Evolutionary conservation across 2,113 vertebrate genomes (phyloP), one percentile per base, ranked within the genome.

Genomic region (Myotis davidii): DNA sequence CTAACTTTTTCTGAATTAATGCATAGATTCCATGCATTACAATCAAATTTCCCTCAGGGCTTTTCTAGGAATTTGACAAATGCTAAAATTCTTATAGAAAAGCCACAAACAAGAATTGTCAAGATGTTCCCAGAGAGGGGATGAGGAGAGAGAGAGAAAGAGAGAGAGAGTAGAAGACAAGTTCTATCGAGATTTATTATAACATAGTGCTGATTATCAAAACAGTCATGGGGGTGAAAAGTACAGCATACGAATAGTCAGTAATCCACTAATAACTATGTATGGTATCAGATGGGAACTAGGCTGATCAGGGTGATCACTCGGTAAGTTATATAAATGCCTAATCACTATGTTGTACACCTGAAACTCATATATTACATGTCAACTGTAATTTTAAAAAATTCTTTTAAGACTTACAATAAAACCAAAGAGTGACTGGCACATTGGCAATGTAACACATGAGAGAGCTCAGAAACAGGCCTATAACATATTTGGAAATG

Each of bases 21-120:
- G 2, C 85, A 37, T 59, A 45, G 39, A 77, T 69, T 37, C 3
- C 20, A 61, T 61, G 14, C 12, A 70, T 64, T 84, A 21, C 11
- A 50, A 64, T 78, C 9, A 78, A 73, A 84, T 91, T 84, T 78
- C 17, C 45, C 42, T 34, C 39, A 84, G 17, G 20, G 0, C 54
- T 84, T 83, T 84, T 34, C 17, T 93, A 85, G 65, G 59, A 84
- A 88, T 34, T 18, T 79, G 50, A 61, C 25, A 90, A 93, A 72
- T 65, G 6, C 70, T 90, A 65, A 90, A 64, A 90, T 95, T 87
- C 21, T 59, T 74, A 25, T 61, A 54, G 52, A 45, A 79, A 93
- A 6, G 2, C 21, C 48, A 73, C 85, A 78, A 13, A 4, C 45
- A 72, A 79, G 7, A 34, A 79, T 70, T 61, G 14, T 21, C 9